Evolutionary conservation across 2,113 vertebrate genomes (phyloP), one percentile per base, ranked within the genome.

Genomic region (Coracopsis vasa): DNA sequence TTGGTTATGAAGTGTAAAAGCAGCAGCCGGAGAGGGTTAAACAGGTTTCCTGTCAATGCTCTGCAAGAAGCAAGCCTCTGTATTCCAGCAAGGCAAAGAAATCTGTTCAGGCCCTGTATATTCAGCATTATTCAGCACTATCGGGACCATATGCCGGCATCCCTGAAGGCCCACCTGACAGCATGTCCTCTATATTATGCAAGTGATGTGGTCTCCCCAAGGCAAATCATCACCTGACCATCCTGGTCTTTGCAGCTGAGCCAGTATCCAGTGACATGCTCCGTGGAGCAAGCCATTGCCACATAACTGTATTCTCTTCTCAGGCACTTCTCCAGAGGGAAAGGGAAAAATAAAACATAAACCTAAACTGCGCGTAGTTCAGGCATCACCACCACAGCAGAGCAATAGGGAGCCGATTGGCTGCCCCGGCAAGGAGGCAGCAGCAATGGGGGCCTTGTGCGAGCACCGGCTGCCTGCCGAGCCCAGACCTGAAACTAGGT

Each of bases 401-500:
- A 75, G 88, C 78, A 65, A 53, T 28, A 35, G 70, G 83, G 16
- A 90, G 92, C 80, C 2, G 21, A 97, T 41, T 56, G 89, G 94
- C 91, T 90, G 78, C 71, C 62, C 78, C 9, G 0, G 48, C 16
- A 18, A 86, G 72, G 75, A 73, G 92, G 91, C 86, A 90, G 91
- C 82, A 96, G 96, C 92, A 66, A 29, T 20, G 86, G 85, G 74
- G 37, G 33, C 67, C 66, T 83, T 53, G 54, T 77, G 81, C 5
- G 2, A 90, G 94, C 88, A 94, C 47, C 44, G 39, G 94, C 86
- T 88, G 92, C 58, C 84, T 95, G 93, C 91, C 3, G 86, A 96
- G 96, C 42, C 82, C 88, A 44, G 86, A 96, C 94, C 96, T 92
- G 94, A 97, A 98, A 98, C 65, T 93, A 97, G 97, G 97, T 98